These are phyloP conservation scores for Conus betulinus DNA, from an alignment of 1,140 invertebrate genomes.

Conservation along the genomic window DNA sequence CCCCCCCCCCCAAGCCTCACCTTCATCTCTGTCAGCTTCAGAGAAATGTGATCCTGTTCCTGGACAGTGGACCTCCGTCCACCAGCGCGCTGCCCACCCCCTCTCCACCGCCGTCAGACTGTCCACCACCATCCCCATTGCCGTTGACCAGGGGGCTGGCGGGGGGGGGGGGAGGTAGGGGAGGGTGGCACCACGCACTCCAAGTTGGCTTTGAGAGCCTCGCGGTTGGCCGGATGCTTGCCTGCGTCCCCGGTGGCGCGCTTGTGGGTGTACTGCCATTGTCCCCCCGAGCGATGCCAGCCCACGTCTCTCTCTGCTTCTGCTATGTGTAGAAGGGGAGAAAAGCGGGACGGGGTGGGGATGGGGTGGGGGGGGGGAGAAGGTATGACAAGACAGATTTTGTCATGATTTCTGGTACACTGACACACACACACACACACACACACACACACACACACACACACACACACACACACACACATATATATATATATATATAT, in stretches of 20 bases:
- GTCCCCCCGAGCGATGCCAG: no score
- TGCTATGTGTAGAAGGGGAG: no score
- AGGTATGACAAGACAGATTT: no score
- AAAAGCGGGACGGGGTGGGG: no score
- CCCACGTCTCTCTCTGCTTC: no score
- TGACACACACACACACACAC: no score
- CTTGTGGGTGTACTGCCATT: no score
- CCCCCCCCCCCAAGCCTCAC: neutral
- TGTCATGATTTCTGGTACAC: no score
- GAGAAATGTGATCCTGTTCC: slow-evolving; percentile 30
- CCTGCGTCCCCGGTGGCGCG: neutral
- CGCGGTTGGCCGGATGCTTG: slow-evolving; percentile 26
- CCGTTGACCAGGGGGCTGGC: neutral
- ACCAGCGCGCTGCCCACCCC: neutral
- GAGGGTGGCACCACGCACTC: neutral
- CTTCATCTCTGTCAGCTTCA: slow-evolving; percentile 23
- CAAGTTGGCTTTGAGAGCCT: neutral
- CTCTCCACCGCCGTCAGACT: neutral
- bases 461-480: no score
- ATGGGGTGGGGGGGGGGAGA: no score
- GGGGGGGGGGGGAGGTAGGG: neutral
- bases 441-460: no score
- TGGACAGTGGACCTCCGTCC: neutral
- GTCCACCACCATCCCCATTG: neutral
- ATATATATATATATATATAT: no score